Conservation (phyloP, 2,797 vertebrate genomes). For the Lycodopsis pacificus region DNA sequence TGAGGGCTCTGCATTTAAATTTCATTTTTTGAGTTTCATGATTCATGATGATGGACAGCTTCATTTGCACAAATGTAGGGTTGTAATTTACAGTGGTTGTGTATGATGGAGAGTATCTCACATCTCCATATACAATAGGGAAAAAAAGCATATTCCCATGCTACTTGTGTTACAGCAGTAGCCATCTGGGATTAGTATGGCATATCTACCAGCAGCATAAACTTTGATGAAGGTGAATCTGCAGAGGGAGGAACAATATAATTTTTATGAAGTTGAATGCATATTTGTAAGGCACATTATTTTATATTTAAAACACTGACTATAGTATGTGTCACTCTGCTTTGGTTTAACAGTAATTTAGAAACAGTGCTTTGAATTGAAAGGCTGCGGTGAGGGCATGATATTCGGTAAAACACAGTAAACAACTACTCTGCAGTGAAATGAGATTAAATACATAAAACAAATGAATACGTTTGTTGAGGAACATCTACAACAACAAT, state of each 20-base stretch:
- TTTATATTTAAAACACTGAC: background rate
- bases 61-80: slow-evolving; percentile 9
- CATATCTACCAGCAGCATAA: background rate
- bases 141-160: background rate
- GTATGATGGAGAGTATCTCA: background rate
- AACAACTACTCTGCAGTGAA: background rate
- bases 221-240: background rate
- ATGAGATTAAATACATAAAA: background rate
- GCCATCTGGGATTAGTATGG: background rate
- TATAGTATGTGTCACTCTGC: background rate
- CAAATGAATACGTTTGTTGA: background rate
- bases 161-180: background rate
- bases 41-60: slow-evolving; percentile 20
- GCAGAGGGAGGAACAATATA: background rate
- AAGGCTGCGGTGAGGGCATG: background rate
- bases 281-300: background rate
- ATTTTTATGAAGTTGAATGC: background rate
- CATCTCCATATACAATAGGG: background rate
- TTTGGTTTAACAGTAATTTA: background rate
- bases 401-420: background rate
- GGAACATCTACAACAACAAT: background rate
- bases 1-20: background rate
- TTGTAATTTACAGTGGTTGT: background rate
- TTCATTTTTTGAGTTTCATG: slow-evolving; percentile 7
- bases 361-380: background rate